A percentile compares a stretch with the other conserved stretches of the same genome.
phyloP scores from a whole-genome alignment of 30 jellyfish, hydroid and myxozoan species.

The Euphysa ruthae region DNA sequence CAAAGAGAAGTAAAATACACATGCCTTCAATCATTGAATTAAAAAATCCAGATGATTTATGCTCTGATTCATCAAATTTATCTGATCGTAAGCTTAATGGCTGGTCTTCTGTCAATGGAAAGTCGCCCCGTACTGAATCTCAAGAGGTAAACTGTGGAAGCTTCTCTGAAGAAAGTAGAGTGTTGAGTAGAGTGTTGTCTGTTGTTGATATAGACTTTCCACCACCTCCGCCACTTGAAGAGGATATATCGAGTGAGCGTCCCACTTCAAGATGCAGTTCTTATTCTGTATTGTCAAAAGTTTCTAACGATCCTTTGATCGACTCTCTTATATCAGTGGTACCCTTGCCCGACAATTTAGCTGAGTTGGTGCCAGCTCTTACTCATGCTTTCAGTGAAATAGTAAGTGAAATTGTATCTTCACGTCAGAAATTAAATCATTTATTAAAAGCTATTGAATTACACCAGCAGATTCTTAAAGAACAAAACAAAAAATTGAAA shows the following conservation, averaged over 20 bases:
- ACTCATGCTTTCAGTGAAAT: constrained; percentile 75
- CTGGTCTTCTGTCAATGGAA: too few species aligned
- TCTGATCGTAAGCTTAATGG: too few species aligned
- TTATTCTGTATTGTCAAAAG: neutral
- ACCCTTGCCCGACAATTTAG: constrained; percentile 51
- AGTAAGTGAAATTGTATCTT: constrained; percentile 66
- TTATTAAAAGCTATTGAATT: constrained; percentile 42
- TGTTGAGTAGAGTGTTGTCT: neutral
- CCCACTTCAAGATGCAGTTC: neutral
- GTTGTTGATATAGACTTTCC: constrained; percentile 64
- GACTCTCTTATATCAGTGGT: constrained; percentile 65
- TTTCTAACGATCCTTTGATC: constrained; percentile 52
- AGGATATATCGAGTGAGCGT: neutral
- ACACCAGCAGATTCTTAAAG: constrained; percentile 57
- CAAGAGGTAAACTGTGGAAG: neutral
- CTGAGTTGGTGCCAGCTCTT: constrained; percentile 35
- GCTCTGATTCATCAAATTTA: too few species aligned
- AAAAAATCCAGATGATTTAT: too few species aligned
- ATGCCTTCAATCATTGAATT: too few species aligned
- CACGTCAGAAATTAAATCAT: constrained; percentile 66
- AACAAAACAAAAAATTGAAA: constrained; percentile 49
- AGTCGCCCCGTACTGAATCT: too few species aligned
- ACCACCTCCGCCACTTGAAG: constrained; percentile 90
- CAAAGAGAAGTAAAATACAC: too few species aligned
- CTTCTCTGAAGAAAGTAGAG: neutral